These are phyloP conservation scores for Mactromeris polynyma DNA, from an alignment of 2,888 invertebrate species.

Conservation along the genomic window DNA sequence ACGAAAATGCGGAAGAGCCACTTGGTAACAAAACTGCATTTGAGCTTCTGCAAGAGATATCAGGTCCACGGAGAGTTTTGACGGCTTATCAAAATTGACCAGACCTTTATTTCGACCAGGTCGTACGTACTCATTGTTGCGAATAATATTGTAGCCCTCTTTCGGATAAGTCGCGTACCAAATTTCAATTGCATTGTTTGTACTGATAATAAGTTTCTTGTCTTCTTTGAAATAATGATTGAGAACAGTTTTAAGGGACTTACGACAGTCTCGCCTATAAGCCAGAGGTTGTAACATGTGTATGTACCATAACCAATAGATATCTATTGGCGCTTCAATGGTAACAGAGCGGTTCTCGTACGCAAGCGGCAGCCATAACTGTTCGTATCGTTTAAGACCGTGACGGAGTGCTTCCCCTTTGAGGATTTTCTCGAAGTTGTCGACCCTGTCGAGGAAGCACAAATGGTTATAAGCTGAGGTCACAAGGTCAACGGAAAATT, in stretches of 20 bases:
- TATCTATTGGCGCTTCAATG: slow-evolving; percentile 58
- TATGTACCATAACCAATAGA: slow-evolving; percentile 62
- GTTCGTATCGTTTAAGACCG: slow-evolving; percentile 57
- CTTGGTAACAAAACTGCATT: slow-evolving; percentile 67
- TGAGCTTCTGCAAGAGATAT: slow-evolving; percentile 45
- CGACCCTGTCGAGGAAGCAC: slow-evolving; percentile 54
- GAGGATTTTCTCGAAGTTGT: slow-evolving; percentile 49
- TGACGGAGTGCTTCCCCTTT: slow-evolving; percentile 38
- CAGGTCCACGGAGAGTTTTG: slow-evolving; percentile 52
- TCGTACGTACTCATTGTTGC: slow-evolving; percentile 53
- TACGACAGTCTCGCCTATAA: slow-evolving; percentile 64
- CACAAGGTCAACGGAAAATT: slow-evolving; percentile 60
- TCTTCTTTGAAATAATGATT: slow-evolving; percentile 43
- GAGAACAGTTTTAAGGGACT: slow-evolving; percentile 40
- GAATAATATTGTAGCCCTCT: slow-evolving; percentile 60
- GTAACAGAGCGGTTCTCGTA: slow-evolving; percentile 37
- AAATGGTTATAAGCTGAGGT: slow-evolving; percentile 51
- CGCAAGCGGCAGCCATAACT: slow-evolving; percentile 63
- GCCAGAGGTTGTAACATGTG: slow-evolving; percentile 62
- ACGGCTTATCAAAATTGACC: slow-evolving; percentile 20
- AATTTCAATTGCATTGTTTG: slow-evolving; percentile 57
- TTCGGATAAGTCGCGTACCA: slow-evolving; percentile 62
- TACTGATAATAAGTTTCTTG: slow-evolving; percentile 33
- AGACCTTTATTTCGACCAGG: slow-evolving; percentile 46
- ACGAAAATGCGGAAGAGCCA: slow-evolving; percentile 65